Evolutionary conservation across 2,888 invertebrate species (phyloP), one percentile per base, ranked within the genome.

Genomic region (Linhomoeus sp.): DNA sequence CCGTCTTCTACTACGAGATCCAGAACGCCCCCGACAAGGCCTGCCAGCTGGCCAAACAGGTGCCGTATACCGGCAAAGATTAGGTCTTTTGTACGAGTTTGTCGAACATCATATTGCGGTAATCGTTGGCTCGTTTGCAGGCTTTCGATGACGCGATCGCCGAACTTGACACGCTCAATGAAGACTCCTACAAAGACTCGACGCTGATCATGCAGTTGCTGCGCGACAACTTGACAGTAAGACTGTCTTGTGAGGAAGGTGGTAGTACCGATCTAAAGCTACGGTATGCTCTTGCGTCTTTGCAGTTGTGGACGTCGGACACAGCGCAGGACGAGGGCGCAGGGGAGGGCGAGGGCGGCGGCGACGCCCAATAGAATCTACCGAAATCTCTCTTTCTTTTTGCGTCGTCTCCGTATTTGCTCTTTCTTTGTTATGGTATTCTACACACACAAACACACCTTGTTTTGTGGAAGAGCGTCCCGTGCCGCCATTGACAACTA

Each of bases 61-160:
- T 87, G 57, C 51, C 12, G 29, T 29, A 29, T 12, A 5, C 29
- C 29, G 5, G 29, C 29, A 29, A 29, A 5, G 29, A 29, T 5
- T 29, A 29, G 7, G 29, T 29, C 29, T 29, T 12, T 29, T 29
- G n/a, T n/a, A n/a, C n/a, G n/a, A n/a, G n/a, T n/a, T n/a, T n/a
- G n/a, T n/a, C n/a, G n/a, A n/a, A n/a, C n/a, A n/a, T n/a, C n/a
- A n/a, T n/a, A n/a, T n/a, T n/a, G n/a, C n/a, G n/a, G n/a, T n/a
- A n/a, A n/a, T n/a, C n/a, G n/a, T n/a, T n/a, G n/a, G n/a, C n/a
- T n/a, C n/a, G n/a, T n/a, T n/a, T n/a, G n/a, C 59, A 94, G 92
- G 94, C 97, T 61, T 97, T 97, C 76, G 97, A 97, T 75, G 92
- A 94, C 71, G 97, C 94, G 73, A 97, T 97, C 75, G 92, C 94